phyloP scores from a whole-genome alignment of 1,140 invertebrate genomes.

The Maniola jurtina region DNA sequence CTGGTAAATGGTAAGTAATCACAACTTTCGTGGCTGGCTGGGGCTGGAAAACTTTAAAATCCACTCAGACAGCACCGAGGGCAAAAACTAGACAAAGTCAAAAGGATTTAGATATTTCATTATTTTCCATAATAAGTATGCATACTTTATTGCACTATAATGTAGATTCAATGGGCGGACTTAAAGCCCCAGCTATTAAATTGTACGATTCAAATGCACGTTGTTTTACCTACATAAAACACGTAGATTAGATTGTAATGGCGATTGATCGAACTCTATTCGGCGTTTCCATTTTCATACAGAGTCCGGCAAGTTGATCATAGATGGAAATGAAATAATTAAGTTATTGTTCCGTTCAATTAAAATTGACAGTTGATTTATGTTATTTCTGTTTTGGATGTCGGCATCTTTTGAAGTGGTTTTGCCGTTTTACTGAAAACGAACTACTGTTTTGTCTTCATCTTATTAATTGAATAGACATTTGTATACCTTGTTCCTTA shows the following conservation, averaged over 20 bases:
- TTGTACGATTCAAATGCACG: not conserved
- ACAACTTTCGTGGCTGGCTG: no score
- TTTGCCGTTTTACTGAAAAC: not conserved
- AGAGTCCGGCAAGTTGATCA: constrained; percentile 1
- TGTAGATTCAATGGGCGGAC: not conserved
- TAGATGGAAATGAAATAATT: constrained; percentile 18
- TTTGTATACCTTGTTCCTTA: not conserved
- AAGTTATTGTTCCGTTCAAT: constrained; percentile 12
- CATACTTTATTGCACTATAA: no score
- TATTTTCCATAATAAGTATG: no score
- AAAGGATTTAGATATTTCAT: no score
- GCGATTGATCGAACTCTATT: constrained; percentile 10
- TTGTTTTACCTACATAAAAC: constrained; percentile 1
- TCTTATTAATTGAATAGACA: no score
- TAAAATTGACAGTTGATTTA: constrained; percentile 3
- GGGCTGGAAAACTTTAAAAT: no score
- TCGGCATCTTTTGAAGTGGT: constrained; percentile 10
- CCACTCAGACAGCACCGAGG: no score
- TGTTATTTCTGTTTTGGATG: constrained; percentile 6
- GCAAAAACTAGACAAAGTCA: no score
- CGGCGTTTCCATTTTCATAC: constrained; percentile 13
- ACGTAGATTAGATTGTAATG: constrained; percentile 10
- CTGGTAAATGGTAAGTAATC: no score
- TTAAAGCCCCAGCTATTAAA: not conserved
- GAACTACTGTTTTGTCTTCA: not conserved